Base-by-base conservation (phyloP, 92 coral and sea anemone genomes). In the Anthopleura xanthogrammica region DNA sequence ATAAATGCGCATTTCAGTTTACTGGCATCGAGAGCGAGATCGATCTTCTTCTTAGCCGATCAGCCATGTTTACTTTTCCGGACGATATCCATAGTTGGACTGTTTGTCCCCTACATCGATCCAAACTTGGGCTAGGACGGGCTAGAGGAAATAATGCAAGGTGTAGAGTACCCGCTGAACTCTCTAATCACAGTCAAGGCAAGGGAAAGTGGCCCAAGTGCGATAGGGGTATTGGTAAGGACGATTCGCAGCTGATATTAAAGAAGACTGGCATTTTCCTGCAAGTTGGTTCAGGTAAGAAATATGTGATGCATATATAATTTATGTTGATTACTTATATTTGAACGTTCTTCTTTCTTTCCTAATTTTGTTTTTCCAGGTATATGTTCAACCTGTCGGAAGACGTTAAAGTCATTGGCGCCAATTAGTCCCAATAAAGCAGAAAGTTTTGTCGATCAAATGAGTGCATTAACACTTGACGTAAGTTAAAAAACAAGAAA, bases 61-160 rank as follows among this genome's bases (percentile, higher is more conserved):
- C 89, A 22, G 88, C 82, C 6, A 60, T 80, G 46, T 81, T 81
- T 36, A 76, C 68, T 7, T 20, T 20, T 5, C 77, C 83, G 50
- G 70, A 76, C 24, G 65, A 71, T 76, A 13, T 71, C 52, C 77
- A 29, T 48, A 55, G 65, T 42, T 75, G 85, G 82, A 85, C 86
- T 46, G 82, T 89, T 60, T 89, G 92, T 76, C 92, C 89, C 16
- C 46, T 57, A 36, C 91, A 88, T 80, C 81, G 91, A 57, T 60
- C 85, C 74, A 85, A 79, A 23, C 91, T 85, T 57, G 92, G 89
- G 7, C 13, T 85, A 56, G 89, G 92, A n/a, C 85, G 92, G 92
- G 82, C 79, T 55, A 73, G 89, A 55, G 92, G 89, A 41, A 81
- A 88, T 40, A 84, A 72, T 77, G 77, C 6, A 6, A 71, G 76